Base-by-base conservation (phyloP, 2,888 invertebrate genomes). In the Agrotis ipsilon region DNA sequence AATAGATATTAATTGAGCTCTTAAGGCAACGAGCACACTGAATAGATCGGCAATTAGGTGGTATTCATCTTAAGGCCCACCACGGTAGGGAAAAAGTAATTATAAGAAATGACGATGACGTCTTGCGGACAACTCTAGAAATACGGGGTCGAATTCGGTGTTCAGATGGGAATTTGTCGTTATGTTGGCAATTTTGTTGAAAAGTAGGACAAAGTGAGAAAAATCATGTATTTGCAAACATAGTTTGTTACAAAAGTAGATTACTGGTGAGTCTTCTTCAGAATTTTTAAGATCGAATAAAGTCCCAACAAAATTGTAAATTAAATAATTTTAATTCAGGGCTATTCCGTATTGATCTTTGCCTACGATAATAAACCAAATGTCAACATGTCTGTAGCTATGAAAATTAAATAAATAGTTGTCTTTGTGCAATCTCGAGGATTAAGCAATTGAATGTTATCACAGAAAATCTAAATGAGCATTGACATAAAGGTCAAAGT, bases 11-110 rank as follows among this genome's bases (percentile, higher is more conserved):
- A 91, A 91, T 90, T 88, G 89, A 87, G 88, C 88, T 87, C 86
- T 90, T 86, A 86, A 87, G 85, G 77, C 84, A 82, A 83, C 86
- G 87, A 89, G 89, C 88, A 88, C 86, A 89, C 89, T 92, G 91
- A 93, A 93, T 92, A 92, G 92, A 92, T 92, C 91, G 91, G 90
- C 89, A 94, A 94, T 94, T 93, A 94, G 91, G 89, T 84, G 84
- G 89, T 88, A 93, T 93, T 93, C 92, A 93, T 93, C 92, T 91
- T 89, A 84, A 83, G 89, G 83, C 87, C 86, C 82, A 85, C 85
- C 87, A 85, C 78, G 85, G 86, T 87, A 87, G 87, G 75, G 89
- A 87, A 91, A 92, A 93, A 92, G 90, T 91, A 93, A 94, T 94
- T 93, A 93, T 91, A 93, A 92, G 92, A 90, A 92, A 93, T 91